These are phyloP conservation scores for Lobophora halterata DNA, from an alignment of 2,888 invertebrate species.

Conservation along the genomic window DNA sequence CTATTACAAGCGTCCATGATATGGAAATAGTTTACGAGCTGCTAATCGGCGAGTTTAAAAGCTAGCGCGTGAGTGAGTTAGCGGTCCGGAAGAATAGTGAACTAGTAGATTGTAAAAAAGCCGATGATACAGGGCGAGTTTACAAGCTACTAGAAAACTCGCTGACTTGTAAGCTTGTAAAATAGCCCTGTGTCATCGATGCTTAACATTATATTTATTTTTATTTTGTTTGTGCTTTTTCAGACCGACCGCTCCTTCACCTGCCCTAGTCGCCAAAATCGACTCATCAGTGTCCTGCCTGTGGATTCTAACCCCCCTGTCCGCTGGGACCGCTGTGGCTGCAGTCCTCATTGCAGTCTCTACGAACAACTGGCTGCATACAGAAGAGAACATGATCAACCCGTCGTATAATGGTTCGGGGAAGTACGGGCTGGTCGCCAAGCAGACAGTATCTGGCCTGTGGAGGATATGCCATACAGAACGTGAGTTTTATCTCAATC, in stretches of 20 bases:
- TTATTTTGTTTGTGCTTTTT: conserved; percentile 36
- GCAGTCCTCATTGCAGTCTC: conserved; percentile 87
- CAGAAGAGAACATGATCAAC: conserved; percentile 92
- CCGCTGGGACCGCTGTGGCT: conserved; percentile 86
- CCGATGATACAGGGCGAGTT: no score
- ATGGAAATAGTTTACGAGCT: no score
- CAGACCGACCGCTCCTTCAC: conserved; percentile 74
- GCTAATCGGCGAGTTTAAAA: no score
- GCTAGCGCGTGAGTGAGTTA: no score
- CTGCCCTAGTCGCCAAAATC: conserved; percentile 70
- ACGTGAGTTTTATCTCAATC: conserved; percentile 83
- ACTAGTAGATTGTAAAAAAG: no score
- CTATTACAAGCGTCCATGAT: no score
- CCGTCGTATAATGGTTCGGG: conserved; percentile 88
- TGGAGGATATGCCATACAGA: conserved; percentile 90
- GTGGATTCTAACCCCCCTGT: conserved; percentile 83
- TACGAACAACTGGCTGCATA: conserved; percentile 92
- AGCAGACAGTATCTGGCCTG: conserved; percentile 89
- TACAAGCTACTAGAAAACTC: no score
- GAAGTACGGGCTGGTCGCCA: conserved; percentile 85
- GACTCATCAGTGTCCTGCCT: conserved; percentile 83
- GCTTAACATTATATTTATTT: no score
- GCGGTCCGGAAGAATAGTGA: no score
- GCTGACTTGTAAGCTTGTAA: no score
- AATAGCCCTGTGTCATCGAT: no score